These are phyloP conservation scores for Apomyelois bistriatella DNA, from an alignment of 2,888 invertebrate species.

Conservation along the genomic window DNA sequence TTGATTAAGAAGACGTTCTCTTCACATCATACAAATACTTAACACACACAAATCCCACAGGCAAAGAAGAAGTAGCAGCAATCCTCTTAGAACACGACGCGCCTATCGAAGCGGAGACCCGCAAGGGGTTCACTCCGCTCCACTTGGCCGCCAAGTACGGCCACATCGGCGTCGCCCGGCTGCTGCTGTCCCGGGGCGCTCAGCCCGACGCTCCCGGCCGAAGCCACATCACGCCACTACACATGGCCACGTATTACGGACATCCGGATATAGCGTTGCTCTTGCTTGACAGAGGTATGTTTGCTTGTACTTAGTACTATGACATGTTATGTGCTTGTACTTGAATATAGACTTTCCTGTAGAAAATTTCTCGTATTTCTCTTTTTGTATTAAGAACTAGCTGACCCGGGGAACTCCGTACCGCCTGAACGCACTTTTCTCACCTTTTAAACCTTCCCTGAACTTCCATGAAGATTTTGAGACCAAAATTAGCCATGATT, in stretches of 20 bases:
- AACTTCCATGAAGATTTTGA: too few species aligned
- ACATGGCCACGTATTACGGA: slow-evolving; percentile 98
- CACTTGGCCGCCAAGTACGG: slow-evolving; percentile 99
- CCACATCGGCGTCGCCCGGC: slow-evolving; percentile 92
- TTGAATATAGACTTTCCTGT: too few species aligned
- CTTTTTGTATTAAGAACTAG: too few species aligned
- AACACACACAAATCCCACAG: slow-evolving; percentile 29
- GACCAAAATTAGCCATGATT: too few species aligned
- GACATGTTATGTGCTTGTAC: not conserved
- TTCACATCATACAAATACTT: too few species aligned
- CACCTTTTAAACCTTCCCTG: too few species aligned
- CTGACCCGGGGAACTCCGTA: too few species aligned
- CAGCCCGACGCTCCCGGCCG: slow-evolving; percentile 93
- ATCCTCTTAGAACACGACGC: slow-evolving; percentile 95
- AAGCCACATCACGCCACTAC: slow-evolving; percentile 96
- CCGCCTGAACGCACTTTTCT: too few species aligned
- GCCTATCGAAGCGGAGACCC: slow-evolving; percentile 93
- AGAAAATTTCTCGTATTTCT: too few species aligned
- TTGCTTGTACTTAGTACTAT: not conserved
- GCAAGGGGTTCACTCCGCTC: slow-evolving; percentile 97
- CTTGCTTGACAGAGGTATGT: slow-evolving; percentile 89
- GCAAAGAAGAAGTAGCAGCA: slow-evolving; percentile 93
- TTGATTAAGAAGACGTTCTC: too few species aligned
- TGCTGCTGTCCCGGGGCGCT: slow-evolving; percentile 93
- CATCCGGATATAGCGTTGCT: slow-evolving; percentile 94